Base-by-base conservation (phyloP, 2,888 invertebrate genomes). In the Chrysodeixis includens region DNA sequence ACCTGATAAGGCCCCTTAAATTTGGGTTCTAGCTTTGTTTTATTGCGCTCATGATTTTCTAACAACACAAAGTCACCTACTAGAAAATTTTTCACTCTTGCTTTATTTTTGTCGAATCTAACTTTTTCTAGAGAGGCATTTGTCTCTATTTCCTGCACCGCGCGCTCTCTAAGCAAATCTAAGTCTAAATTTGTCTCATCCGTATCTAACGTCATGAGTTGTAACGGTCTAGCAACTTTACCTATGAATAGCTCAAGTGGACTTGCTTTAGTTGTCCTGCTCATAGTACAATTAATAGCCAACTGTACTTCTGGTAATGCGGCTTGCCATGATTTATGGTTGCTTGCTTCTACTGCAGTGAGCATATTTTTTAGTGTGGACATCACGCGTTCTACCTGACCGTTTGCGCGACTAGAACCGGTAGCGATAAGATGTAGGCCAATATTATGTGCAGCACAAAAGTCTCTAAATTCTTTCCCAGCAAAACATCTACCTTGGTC, bases 361-460 rank as follows among this genome's bases (percentile, higher is more conserved):
- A 62, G 49, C 56, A 62, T 56, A 20, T 62, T 62, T 5, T 62
- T 44, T 35, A 62, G 8, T 12, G 62, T 56, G 1, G 35, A 51
- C 62, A 56, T 62, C 1, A 62, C 35, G 1, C 62, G 35, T 12
- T 62, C 62, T 51, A 62, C 62, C 26, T 56, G 56, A 14, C 58
- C 59, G 40, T 65, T 65, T 14, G 58, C 63, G 49, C 63, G 63
- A 22, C 63, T 30, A 20, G 53, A 18, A 16, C 66, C 66, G 4
- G 66, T 66, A 12, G 66, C 66, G n/a, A 67, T 56, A 0, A 66
- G 53, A 26, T 66, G 66, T 53, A 66, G 14, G 16, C 46, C 51
- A 46, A 66, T 56, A 46, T 66, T 66, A 14, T 66, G 66, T 18
- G 20, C 14, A n/a, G 7, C n/a, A 16, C 60, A 66, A 56, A 56